Evolutionary conservation across 1,140 invertebrate species (phyloP).

Genomic region (Leucophenga varia): DNA sequence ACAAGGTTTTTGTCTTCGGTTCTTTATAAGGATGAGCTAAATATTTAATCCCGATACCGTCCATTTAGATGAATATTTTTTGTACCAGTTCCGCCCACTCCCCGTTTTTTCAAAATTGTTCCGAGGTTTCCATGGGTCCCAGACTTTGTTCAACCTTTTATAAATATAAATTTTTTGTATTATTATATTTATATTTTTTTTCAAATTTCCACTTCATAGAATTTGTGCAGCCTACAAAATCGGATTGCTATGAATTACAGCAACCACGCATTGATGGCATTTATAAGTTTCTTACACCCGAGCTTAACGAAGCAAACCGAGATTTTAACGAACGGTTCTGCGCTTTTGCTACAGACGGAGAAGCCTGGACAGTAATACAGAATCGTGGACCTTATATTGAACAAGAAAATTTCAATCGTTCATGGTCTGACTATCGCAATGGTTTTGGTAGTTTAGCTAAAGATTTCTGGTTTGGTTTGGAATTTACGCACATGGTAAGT

Average conservation of each 20-base stretch:
- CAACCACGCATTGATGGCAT: constrained; percentile 28
- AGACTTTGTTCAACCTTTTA: too few relatives aligned
- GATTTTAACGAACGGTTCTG: constrained; percentile 47
- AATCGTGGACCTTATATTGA: constrained; percentile 6
- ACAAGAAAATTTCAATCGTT: constrained; percentile 61
- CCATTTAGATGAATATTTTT: too few relatives aligned
- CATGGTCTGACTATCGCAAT: constrained; percentile 64
- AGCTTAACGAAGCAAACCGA: constrained; percentile 32
- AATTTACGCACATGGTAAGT: constrained; percentile 61
- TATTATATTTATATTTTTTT: too few relatives aligned
- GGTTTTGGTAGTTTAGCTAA: constrained; percentile 62
- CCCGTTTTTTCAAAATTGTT: too few relatives aligned
- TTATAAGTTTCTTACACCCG: constrained; percentile 37
- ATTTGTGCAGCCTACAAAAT: constrained; percentile 7
- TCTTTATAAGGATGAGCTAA: too few relatives aligned
- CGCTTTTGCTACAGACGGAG: constrained; percentile 33
- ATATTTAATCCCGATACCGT: too few relatives aligned
- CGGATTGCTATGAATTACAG: constrained; percentile 16
- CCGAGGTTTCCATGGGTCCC: too few relatives aligned
- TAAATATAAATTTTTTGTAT: too few relatives aligned
- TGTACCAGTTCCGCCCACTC: too few relatives aligned
- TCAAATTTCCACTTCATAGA: too few relatives aligned
- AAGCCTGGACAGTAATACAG: constrained; percentile 58
- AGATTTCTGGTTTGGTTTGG: constrained; percentile 70
- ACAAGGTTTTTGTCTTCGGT: too few relatives aligned